Base-by-base conservation (phyloP, 2,888 invertebrate genomes). In the Sinohyriopsis cumingii region DNA sequence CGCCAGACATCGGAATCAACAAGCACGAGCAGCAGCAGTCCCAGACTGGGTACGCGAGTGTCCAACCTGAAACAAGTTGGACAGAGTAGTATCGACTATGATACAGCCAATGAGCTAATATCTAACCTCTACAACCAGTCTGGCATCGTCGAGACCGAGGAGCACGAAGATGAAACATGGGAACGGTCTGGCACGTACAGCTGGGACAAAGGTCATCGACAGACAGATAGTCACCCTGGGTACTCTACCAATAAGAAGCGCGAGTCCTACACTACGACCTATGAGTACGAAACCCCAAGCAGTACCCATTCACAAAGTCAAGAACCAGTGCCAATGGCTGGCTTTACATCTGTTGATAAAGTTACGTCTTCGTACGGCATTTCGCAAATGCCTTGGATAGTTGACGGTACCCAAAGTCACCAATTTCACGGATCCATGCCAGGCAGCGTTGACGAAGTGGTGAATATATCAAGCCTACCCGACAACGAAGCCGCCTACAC, bases 81-180 rank as follows among this genome's bases (percentile, higher is more conserved):
- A 20, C 59, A 69, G 20, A 74, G 76, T 59, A 76, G 75, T 4
- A 78, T 82, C 22, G 70, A 76, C 12, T 71, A 76, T 22, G 66
- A 75, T 4, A 82, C 80, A 19, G 82, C 82, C 1, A 76, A 80
- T 33, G 82, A 82, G 59, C 78, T 82, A 33, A 33, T 82, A n/a
- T 62, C 75, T 7, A 75, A 77, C 18, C 73, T 82, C 69, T 82
- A 80, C 67, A 69, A 75, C 67, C 69, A 68, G 7, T 68, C 68
- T 56, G 71, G 72, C 25, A 69, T 79, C 15, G 69, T 71, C 15
- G 82, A 82, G 69, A 73, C 74, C 15, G 75, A 76, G 18, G 79
- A 81, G 65, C 74, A 76, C 65, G 78, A 78, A 60, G 76, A 78
- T 45, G 76, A 78, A 70, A 73, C 71, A 68, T 75, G 73, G 9